phyloP scores from a whole-genome alignment of 1,140 invertebrate species.

The Chionoecetes opilio region DNA sequence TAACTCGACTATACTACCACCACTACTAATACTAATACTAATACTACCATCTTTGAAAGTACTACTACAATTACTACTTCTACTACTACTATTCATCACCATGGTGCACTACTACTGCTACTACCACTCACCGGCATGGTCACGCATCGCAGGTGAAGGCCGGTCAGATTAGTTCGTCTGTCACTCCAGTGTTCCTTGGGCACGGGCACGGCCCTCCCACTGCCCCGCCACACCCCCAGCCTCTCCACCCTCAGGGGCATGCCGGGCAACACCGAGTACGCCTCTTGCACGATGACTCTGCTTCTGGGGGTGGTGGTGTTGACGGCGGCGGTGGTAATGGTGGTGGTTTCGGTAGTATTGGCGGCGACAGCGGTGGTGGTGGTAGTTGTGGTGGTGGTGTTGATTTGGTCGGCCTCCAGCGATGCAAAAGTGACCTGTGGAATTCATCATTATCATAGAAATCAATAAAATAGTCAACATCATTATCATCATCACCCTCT shows the following conservation, averaged over 20 bases:
- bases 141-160: slow-evolving; percentile 67
- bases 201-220: neutral
- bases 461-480: no score
- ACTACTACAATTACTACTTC: no score
- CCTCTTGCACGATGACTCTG: slow-evolving; percentile 38
- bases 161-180: slow-evolving; percentile 64
- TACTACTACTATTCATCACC: neutral
- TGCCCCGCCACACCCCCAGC: slow-evolving; percentile 41
- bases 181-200: slow-evolving; percentile 52
- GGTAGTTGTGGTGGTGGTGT: no score
- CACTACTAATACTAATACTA: no score
- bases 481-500: no score
- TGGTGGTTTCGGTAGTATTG: neutral
- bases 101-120: neutral
- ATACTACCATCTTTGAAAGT: neutral
- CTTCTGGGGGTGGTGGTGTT: neutral
- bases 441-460: no score
- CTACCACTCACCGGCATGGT: slow-evolving; percentile 37
- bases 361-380: no score
- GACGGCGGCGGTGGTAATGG: neutral
- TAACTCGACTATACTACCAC: no score
- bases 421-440: slow-evolving; percentile 57
- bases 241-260: neutral
- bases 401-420: neutral
- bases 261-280: neutral